Conservation (phyloP, 2,888 invertebrate genomes). For the Mayetiola destructor region DNA sequence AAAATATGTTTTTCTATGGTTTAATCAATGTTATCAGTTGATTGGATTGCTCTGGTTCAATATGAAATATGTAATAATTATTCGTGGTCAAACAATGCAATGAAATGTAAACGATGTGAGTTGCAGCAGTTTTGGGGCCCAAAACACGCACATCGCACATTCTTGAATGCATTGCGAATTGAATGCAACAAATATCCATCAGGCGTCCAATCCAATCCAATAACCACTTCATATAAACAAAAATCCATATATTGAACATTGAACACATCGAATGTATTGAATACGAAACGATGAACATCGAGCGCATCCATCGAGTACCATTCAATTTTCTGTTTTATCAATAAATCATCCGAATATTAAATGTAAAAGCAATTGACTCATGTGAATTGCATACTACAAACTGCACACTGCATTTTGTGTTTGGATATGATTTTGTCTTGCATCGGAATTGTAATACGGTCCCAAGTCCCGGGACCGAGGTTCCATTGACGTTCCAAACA, state of each 20-base stretch:
- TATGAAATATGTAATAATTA: constrained; percentile 16
- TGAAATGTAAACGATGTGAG: not conserved
- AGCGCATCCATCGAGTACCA: constrained; percentile 1
- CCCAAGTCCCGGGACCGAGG: no score
- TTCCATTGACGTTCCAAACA: no score
- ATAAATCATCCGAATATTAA: constrained; percentile 14
- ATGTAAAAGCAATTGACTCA: constrained; percentile 15
- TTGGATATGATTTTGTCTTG: no score
- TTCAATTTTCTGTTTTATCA: constrained; percentile 15
- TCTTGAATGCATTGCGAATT: not conserved
- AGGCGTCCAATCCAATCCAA: no score
- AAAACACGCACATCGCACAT: not conserved
- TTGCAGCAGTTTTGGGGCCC: not conserved
- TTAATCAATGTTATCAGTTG: constrained; percentile 16
- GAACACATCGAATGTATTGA: no score
- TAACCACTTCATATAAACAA: not conserved
- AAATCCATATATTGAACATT: no score
- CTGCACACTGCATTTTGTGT: constrained; percentile 12
- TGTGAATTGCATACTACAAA: no score
- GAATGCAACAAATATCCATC: not conserved
- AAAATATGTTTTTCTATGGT: constrained; percentile 15
- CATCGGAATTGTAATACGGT: no score
- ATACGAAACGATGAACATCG: no score
- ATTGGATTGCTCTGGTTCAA: constrained; percentile 15
- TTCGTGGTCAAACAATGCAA: constrained; percentile 11